Base-by-base conservation (phyloP, 1,140 invertebrate genomes). In the Lineus longissimus region DNA sequence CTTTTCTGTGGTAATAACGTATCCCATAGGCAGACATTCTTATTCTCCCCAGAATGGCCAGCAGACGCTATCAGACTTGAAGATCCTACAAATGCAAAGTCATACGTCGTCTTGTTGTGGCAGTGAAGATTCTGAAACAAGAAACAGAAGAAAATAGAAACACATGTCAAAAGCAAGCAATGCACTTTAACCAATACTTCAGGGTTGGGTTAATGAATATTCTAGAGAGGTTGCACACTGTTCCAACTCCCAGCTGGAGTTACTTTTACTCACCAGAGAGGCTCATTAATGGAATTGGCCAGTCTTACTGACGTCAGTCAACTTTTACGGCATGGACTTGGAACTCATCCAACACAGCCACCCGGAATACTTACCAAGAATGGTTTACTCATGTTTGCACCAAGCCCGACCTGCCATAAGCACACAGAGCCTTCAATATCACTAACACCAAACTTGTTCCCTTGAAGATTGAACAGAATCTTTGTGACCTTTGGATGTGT, bases 21-120 rank as follows among this genome's bases (percentile, higher is more conserved):
- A 79, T 99, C 97, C 97, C 97, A 99, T 61, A 99, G 86, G 55
- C 92, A 93, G n/a, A 99, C 93, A 82, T 99, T 99, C 74, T 92
- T 91, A 74, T 92, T 94, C 80, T 98, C 96, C 0, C 93, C 92
- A 77, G 94, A 94, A 76, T 97, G 93, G 17, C 97, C 97, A 64
- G 93, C 94, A 63, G 95, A 98, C n/a, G 95, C 95, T 45, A 99
- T 86, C 68, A 99, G 86, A 86, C 94, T 97, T 77, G 95, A 97
- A 2, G 94, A 97, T 57, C 95, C 94, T 30, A 99, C 86, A 83
- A 99, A 99, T 36, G 94, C 92, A 79, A 99, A 98, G 83, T 99
- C 97, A 73, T 92, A 91, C 29, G 95, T 94, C 59, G 93, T 90
- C 85, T 98, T 99, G 80, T 90, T 95, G 82, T 99, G 96, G 79